Percentiles rank a stretch among this genome's conserved stretches.
These are phyloP conservation scores for Apomyelois bistriatella DNA, from an alignment of 2,888 invertebrate genomes.

Conservation along the genomic window DNA sequence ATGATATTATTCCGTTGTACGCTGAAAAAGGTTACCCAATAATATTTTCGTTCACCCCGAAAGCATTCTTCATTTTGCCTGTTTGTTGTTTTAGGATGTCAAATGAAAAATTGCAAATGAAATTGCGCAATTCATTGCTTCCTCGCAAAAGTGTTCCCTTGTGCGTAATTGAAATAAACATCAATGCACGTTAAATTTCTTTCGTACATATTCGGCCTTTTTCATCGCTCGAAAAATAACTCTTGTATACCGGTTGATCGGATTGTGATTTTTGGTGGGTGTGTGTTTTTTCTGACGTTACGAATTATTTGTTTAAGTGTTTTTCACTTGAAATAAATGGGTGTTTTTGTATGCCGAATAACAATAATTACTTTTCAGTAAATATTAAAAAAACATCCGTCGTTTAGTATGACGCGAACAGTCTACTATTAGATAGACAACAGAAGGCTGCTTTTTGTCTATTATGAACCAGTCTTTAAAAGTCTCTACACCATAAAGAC, in stretches of 20 bases:
- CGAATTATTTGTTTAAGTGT: background rate
- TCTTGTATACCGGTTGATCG: background rate
- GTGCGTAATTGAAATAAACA: slow-evolving; percentile 42
- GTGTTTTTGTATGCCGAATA: background rate
- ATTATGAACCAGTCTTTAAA: no score
- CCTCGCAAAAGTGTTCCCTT: slow-evolving; percentile 38
- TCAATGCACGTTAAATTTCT: slow-evolving; percentile 31
- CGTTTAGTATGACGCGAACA: no score
- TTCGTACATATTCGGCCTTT: slow-evolving; percentile 20
- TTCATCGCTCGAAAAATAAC: slow-evolving; percentile 15
- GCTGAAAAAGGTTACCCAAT: slow-evolving; percentile 31
- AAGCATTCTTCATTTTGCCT: slow-evolving; percentile 32
- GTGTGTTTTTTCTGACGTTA: background rate
- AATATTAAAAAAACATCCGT: no score
- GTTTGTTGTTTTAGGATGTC: slow-evolving; percentile 39
- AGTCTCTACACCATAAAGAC: no score
- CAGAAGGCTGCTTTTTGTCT: no score
- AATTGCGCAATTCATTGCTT: slow-evolving; percentile 53
- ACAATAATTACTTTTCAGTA: no score
- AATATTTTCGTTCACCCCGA: slow-evolving; percentile 27
- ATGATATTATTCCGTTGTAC: background rate
- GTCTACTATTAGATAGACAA: no score
- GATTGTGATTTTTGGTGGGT: slow-evolving; percentile 3
- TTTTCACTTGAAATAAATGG: background rate
- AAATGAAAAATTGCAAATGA: slow-evolving; percentile 57